Conservation (phyloP, 2,797 vertebrate genomes). For the Percopsis omiscomaycus region DNA sequence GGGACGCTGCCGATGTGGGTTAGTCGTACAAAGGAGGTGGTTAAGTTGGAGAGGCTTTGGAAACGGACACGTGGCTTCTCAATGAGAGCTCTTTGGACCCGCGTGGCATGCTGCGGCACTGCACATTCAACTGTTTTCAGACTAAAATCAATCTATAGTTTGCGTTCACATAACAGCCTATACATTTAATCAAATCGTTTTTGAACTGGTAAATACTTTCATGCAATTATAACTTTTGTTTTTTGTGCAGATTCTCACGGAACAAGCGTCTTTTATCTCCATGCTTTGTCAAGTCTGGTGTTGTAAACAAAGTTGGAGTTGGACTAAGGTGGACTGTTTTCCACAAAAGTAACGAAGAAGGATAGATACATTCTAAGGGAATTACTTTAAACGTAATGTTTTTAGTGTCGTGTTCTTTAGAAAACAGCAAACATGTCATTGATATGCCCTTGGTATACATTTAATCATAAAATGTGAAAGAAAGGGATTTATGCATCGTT, state of each 20-base stretch:
- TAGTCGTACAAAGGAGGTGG: constrained; percentile 99
- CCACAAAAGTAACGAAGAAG: too few relatives aligned
- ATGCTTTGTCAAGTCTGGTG: constrained; percentile 18
- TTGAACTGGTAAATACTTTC: constrained; percentile 38
- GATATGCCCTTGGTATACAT: too few relatives aligned
- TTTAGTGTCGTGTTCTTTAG: too few relatives aligned
- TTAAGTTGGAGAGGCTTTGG: constrained; percentile 99
- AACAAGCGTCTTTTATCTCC: constrained; percentile 26
- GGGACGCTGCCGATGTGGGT: constrained; percentile 99
- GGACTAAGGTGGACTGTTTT: constrained; percentile 11
- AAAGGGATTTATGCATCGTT: too few relatives aligned
- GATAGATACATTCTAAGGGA: too few relatives aligned
- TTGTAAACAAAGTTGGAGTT: constrained; percentile 27
- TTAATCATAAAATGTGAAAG: too few relatives aligned
- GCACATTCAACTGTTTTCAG: constrained; percentile 82
- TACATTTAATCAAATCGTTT: constrained; percentile 33
- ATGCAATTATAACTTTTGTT: constrained; percentile 23
- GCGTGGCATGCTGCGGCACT: constrained; percentile 93
- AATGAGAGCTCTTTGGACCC: constrained; percentile 94
- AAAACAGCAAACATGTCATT: too few relatives aligned
- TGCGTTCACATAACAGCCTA: constrained; percentile 37
- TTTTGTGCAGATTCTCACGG: constrained; percentile 34
- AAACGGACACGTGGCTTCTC: constrained; percentile 99
- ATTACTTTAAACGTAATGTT: too few relatives aligned
- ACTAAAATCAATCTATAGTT: constrained; percentile 44